These are phyloP conservation scores for Scaptomyza parva DNA, from an alignment of 2,888 invertebrate genomes.

Conservation along the genomic window DNA sequence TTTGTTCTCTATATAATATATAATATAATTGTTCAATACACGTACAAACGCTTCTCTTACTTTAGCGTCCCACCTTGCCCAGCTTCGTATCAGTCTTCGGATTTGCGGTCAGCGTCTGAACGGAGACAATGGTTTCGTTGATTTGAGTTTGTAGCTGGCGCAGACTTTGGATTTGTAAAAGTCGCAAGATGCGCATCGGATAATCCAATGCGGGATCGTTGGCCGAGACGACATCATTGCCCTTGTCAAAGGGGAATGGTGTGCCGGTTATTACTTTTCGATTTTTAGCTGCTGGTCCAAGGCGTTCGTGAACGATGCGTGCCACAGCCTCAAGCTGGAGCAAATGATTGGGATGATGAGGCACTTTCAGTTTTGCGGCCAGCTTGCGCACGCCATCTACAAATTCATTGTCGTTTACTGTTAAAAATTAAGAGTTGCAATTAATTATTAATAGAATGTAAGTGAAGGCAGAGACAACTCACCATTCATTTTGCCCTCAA, in stretches of 20 bases:
- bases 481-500: slow-evolving; percentile 93
- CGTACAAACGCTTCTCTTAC: slow-evolving; percentile 35
- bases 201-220: slow-evolving; percentile 88
- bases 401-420: slow-evolving; percentile 94
- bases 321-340: slow-evolving; percentile 90
- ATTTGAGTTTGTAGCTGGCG: slow-evolving; percentile 93
- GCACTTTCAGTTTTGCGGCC: slow-evolving; percentile 91
- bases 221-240: slow-evolving; percentile 86
- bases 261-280: slow-evolving; percentile 85
- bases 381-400: slow-evolving; percentile 92
- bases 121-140: slow-evolving; percentile 96
- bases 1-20: slow-evolving; percentile 50
- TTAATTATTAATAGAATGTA: neutral
- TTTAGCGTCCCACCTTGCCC: slow-evolving; percentile 93
- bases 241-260: slow-evolving; percentile 89
- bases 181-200: slow-evolving; percentile 91
- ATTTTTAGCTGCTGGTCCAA: slow-evolving; percentile 86
- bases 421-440: slow-evolving; percentile 6
- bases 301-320: slow-evolving; percentile 87
- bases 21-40: slow-evolving; percentile 29
- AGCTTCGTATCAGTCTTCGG: slow-evolving; percentile 98
- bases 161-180: slow-evolving; percentile 88
- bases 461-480: slow-evolving; percentile 82
- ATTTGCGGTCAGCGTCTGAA: slow-evolving; percentile 97
- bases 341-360: slow-evolving; percentile 92